Evolutionary conservation across 1,140 invertebrate species (phyloP).

Genomic region (Drosophila setifemur): DNA sequence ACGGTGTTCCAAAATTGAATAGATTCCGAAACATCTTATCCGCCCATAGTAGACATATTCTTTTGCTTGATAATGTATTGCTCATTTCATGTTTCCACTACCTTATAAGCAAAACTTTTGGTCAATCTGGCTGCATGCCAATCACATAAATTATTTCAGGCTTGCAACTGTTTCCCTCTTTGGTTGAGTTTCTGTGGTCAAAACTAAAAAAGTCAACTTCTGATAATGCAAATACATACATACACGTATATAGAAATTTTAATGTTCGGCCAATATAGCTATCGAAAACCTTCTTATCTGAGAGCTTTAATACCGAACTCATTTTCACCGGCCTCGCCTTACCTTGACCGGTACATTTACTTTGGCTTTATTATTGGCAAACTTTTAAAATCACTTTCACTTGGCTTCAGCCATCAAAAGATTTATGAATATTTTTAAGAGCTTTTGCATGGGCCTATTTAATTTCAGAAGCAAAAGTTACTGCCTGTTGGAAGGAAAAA

Average conservation of each 20-base stretch:
- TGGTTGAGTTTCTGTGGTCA: too few species aligned
- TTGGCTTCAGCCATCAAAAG: background rate
- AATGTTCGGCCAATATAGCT: background rate
- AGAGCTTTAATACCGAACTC: slow-evolving; percentile 24
- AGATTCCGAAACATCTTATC: too few species aligned
- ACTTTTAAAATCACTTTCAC: slow-evolving; percentile 48
- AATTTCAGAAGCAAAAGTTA: slow-evolving; percentile 4
- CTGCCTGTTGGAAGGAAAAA: background rate
- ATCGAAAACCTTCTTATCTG: slow-evolving; percentile 2
- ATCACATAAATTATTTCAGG: slow-evolving; percentile 63
- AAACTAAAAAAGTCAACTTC: slow-evolving; percentile 23
- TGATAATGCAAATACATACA: slow-evolving; percentile 8
- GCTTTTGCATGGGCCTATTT: background rate
- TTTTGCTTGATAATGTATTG: too few species aligned
- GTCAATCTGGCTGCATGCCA: slow-evolving; percentile 42
- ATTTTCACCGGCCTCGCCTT: slow-evolving; percentile 3
- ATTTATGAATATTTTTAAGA: slow-evolving; percentile 36
- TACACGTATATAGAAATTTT: slow-evolving; percentile 17
- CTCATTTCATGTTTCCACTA: slow-evolving; percentile 61
- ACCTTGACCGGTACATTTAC: too few species aligned
- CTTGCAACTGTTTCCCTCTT: slow-evolving; percentile 10
- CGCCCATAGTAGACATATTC: too few species aligned
- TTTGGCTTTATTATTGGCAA: slow-evolving; percentile 36
- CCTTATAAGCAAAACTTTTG: slow-evolving; percentile 27
- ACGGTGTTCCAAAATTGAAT: too few species aligned